Conservation (phyloP, 2,888 invertebrate genomes). For the Xylota sylvarum region DNA sequence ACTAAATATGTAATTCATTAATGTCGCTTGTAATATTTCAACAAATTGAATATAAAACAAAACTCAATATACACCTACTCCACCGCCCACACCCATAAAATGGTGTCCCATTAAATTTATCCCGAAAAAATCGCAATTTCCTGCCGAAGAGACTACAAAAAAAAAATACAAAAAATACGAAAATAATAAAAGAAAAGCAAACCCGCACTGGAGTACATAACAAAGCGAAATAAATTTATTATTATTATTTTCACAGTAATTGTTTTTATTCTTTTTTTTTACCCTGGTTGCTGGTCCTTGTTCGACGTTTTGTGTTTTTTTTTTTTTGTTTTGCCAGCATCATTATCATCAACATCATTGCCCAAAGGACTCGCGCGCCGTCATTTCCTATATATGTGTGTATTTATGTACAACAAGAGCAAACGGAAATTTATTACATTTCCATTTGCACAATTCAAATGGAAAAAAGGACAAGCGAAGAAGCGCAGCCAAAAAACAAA, state of each 20-base stretch:
- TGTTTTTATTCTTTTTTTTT: slow-evolving; percentile 47
- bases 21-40: slow-evolving; percentile 5
- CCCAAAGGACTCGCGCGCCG: slow-evolving; percentile 49
- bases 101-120: slow-evolving; percentile 34
- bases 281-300: slow-evolving; percentile 22
- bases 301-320: slow-evolving; percentile 1
- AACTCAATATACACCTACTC: not conserved
- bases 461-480: slow-evolving; percentile 37
- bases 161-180: not conserved
- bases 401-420: slow-evolving; percentile 42
- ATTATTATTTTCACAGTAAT: slow-evolving; percentile 63
- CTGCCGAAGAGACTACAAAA: slow-evolving; percentile 18
- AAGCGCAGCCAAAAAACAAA: slow-evolving; percentile 30
- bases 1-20: slow-evolving; percentile 12
- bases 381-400: slow-evolving; percentile 40
- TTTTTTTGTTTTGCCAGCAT: slow-evolving; percentile 1
- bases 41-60: slow-evolving; percentile 30
- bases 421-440: slow-evolving; percentile 64
- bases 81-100: not conserved
- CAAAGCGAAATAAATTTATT: slow-evolving; percentile 60
- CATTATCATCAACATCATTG: slow-evolving; percentile 44
- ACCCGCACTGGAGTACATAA: slow-evolving; percentile 35
- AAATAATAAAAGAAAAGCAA: slow-evolving; percentile 15
- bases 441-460: slow-evolving; percentile 60
- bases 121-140: slow-evolving; percentile 31